phyloP scores from a whole-genome alignment of 2,797 vertebrate genomes.

The Coregonus ussuriensis region DNA sequence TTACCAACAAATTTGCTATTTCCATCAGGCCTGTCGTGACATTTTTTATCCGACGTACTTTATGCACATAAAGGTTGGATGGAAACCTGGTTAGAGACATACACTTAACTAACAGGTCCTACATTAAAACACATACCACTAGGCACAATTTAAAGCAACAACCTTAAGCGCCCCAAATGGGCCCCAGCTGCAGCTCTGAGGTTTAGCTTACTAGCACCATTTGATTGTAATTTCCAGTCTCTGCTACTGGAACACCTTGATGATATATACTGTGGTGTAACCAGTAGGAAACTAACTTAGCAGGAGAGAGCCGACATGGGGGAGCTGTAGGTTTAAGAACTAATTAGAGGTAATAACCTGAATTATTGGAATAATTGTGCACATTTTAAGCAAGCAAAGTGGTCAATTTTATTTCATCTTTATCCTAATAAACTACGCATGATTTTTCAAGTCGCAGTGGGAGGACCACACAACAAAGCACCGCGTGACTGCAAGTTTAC shows the following conservation, averaged over 20 bases:
- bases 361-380: neutral
- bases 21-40: no score
- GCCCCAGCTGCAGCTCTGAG: slow-evolving; percentile 23
- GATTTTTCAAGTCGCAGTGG: no score
- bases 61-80: no score
- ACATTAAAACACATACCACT: slow-evolving; percentile 13
- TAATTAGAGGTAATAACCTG: slow-evolving; percentile 4
- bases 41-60: no score
- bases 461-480: no score
- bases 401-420: neutral
- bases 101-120: slow-evolving; percentile 18
- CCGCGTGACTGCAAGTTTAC: no score
- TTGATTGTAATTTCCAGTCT: slow-evolving; percentile 10
- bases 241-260: neutral
- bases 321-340: slow-evolving; percentile 1
- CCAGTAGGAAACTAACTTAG: neutral
- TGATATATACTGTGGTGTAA: neutral
- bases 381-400: neutral
- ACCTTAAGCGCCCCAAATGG: slow-evolving; percentile 23
- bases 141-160: slow-evolving; percentile 25
- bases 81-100: no score
- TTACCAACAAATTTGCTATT: no score
- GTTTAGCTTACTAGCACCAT: slow-evolving; percentile 14
- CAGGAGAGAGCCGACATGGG: neutral
- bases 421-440: no score